Evolutionary conservation across 2,113 vertebrate species (phyloP), one percentile per base, ranked within the genome.

Genomic region (Tenebrosternarchus preto): DNA sequence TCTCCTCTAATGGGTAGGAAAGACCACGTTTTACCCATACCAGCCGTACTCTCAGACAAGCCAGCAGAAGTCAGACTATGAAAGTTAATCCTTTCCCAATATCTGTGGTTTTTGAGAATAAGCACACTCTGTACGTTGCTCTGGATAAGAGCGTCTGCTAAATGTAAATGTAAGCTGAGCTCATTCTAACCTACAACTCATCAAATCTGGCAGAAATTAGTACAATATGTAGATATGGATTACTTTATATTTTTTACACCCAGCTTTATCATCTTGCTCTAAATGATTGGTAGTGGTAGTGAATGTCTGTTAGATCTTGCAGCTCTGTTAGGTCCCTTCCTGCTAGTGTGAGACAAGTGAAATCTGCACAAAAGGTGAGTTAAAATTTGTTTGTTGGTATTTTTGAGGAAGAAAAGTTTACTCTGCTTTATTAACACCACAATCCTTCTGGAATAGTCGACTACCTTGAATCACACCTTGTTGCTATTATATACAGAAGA

Each of bases 1-100:
- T 66, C 9, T 86, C 83, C 2, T 83, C 86, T 39, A 82, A 86
- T 59, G 83, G 84, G 86, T 88, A 83, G 43, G 53, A 29, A 8
- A 4, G 22, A 75, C 74, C 33, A 53, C 2, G n/a, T 25, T 39
- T 15, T 11, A 67, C 22, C 24, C 39, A 33, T 66, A 19, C 4
- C 63, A 31, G 60, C 0, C 29, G 19, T 19, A 6, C 19, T 19
- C 16, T 66, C 29, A 33, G 4, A 66, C 60, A 63, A 19, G 27
- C 9, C 12, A 29, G 25, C 57, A 60, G 9, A 60, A 60, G 1
- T 15, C 43, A 50, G 43, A 50, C 43, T 50, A 50, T 50, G 43
- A 15, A 50, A 50, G 43, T 50, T 50, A 9, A 15, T 50, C 43
- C 43, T 50, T 50, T 50, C 12, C 43, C 15, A 9, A 50, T 50